A percentile compares a stretch with the other conserved stretches of the same genome.
phyloP scores from a whole-genome alignment of 2,113 vertebrate species.

The Plotosus lineatus region DNA sequence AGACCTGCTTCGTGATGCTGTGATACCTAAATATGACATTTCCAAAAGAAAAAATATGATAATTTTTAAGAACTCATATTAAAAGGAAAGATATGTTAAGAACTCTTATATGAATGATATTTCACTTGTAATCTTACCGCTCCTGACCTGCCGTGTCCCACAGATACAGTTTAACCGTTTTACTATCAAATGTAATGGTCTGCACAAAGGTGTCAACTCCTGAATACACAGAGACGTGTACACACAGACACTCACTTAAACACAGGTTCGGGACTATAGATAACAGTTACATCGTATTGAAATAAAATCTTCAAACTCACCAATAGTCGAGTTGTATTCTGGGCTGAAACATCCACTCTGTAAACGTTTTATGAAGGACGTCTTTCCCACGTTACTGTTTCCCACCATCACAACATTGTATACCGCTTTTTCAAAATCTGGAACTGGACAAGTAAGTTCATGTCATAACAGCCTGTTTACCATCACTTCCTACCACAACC shows the following conservation, averaged over 20 bases:
- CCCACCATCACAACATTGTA: constrained; percentile 88
- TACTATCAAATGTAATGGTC: constrained; percentile 78
- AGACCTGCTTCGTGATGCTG: constrained; percentile 85
- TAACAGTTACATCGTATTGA: not conserved
- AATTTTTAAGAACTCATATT: too few relatives aligned
- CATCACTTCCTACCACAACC: not conserved
- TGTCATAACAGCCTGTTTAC: not conserved
- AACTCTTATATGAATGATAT: not conserved
- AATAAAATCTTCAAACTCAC: constrained; percentile 68
- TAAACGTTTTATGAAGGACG: constrained; percentile 83
- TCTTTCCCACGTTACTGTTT: constrained; percentile 88
- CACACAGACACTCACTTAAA: constrained; percentile 19
- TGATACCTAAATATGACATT: constrained; percentile 76
- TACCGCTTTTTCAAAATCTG: constrained; percentile 60
- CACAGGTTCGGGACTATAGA: not conserved
- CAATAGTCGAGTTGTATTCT: constrained; percentile 75
- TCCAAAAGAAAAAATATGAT: too few relatives aligned
- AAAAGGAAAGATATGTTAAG: not conserved
- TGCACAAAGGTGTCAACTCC: constrained; percentile 85
- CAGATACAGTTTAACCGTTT: constrained; percentile 76
- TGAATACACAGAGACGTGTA: constrained; percentile 56
- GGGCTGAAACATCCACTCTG: constrained; percentile 71
- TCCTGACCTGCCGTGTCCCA: constrained; percentile 98
- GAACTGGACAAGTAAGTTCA: constrained; percentile 14
- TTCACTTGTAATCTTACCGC: constrained; percentile 70